Percentiles rank a stretch among this genome's conserved stretches.
Evolutionary conservation across 1,140 invertebrate species (phyloP).

Genomic region (Mylabris phalerata): DNA sequence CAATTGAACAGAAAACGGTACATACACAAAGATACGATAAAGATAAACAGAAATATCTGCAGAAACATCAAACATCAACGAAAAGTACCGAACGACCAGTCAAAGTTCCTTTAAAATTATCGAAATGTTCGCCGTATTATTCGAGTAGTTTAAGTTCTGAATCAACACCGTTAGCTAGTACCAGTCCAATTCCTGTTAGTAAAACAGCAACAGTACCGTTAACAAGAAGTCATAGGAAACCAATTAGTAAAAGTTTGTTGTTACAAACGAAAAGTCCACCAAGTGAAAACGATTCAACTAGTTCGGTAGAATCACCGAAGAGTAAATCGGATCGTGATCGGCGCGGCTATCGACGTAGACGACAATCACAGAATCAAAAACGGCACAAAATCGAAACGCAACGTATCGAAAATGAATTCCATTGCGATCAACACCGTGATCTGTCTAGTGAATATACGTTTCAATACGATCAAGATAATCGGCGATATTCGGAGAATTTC

Average conservation of each 20-base stretch:
- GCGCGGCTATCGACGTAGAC: conserved; percentile 55
- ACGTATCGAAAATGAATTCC: conserved; percentile 39
- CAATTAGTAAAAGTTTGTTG: conserved; percentile 30
- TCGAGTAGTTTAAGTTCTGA: conserved; percentile 62
- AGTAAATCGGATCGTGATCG: conserved; percentile 51
- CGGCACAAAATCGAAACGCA: conserved; percentile 28
- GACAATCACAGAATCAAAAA: conserved; percentile 49
- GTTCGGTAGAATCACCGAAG: conserved; percentile 54
- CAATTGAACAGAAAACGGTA: conserved; percentile 36
- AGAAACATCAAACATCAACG: conserved; percentile 31
- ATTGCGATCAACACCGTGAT: conserved; percentile 36
- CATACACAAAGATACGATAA: conserved; percentile 38
- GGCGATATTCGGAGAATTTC: conserved; percentile 27
- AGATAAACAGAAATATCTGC: conserved; percentile 36
- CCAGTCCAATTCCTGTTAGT: conserved; percentile 32
- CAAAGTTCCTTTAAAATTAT: conserved; percentile 50
- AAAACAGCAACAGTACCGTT: conserved; percentile 41
- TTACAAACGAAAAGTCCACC: conserved; percentile 53
- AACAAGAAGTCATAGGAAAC: conserved; percentile 35
- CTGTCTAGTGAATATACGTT: conserved; percentile 32
- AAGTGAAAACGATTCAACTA: conserved; percentile 62
- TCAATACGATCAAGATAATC: conserved; percentile 24
- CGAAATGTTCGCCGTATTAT: conserved; percentile 62
- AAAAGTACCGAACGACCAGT: conserved; percentile 42
- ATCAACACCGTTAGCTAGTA: conserved; percentile 50